These are phyloP conservation scores for Andrena cerasifolii DNA, from an alignment of 1,140 invertebrate genomes.

Conservation along the genomic window DNA sequence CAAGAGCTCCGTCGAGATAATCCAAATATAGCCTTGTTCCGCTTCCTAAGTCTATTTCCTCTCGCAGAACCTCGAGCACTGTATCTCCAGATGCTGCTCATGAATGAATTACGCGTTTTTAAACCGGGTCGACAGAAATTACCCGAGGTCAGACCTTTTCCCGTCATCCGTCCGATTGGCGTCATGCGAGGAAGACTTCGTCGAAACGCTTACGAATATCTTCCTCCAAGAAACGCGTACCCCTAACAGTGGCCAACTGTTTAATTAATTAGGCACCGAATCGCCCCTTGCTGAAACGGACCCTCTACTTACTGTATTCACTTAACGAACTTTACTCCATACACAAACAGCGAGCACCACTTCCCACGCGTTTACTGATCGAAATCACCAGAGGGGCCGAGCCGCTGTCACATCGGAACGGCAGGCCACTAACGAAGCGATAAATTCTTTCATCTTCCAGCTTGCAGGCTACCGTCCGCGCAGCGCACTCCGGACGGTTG, in stretches of 20 bases:
- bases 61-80: background rate
- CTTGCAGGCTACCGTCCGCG: background rate
- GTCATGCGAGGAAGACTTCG: background rate
- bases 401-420: background rate
- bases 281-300: too few species aligned
- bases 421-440: background rate
- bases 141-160: constrained; percentile 21
- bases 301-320: background rate
- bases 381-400: background rate
- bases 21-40: constrained; percentile 49
- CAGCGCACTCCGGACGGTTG: background rate
- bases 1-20: constrained; percentile 12
- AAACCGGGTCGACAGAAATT: constrained; percentile 25
- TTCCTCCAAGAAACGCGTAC: background rate
- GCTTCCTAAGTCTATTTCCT: constrained; percentile 44
- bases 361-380: background rate
- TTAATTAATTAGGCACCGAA: too few species aligned
- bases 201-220: background rate
- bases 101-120: constrained; percentile 44
- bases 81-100: constrained; percentile 38
- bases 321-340: background rate
- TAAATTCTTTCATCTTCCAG: background rate
- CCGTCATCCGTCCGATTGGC: constrained; percentile 15
- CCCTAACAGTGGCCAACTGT: too few species aligned
- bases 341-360: background rate